Evolutionary conservation across 64 coral and sea anemone genomes (phyloP), one percentile per base, ranked within the genome.

Genomic region (Dendronephthya gigantea): DNA sequence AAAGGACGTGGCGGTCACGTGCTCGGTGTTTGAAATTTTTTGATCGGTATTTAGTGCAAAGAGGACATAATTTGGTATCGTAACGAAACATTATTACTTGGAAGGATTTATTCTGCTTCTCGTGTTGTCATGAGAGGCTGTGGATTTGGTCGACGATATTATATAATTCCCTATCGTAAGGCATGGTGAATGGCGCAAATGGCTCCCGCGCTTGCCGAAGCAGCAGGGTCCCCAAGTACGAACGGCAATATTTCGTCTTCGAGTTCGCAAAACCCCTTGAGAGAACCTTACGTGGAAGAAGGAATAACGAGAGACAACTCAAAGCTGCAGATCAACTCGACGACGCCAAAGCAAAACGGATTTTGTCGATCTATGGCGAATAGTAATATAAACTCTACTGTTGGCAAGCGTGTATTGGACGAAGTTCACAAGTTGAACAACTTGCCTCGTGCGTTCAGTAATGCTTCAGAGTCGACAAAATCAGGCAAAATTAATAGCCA

Each of bases 151-250:
- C 22, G 13, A 33, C 72, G 55, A 62, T 62, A 79, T 79, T 7
- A 79, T 79, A 79, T 79, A 79, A 79, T 79, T 45, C 11, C 11
- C 36, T 35, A 12, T 36, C 30, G 72, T 34, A 79, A 79, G 72
- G 72, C 30, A 79, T 79, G 72, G 72, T 79, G 72, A 79, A 79
- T 79, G 72, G 72, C 72, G 72, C 72, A 79, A 79, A 79, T 79
- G 72, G 72, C 72, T 79, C 72, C 72, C 72, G 72, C 72, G 72
- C 72, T 79, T 79, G 72, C 72, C 72, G 72, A 79, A 35, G 72
- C 72, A 79, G 72, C 72, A 79, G 32, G 31, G 72, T 79, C 72
- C 72, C 72, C 72, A 79, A 79, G 72, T 79, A 10, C 72, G 29
- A 79, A 79, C 72, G 72, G 32, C 72, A 39, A 79, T 79, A 79